Percentiles rank a stretch among this genome's conserved stretches.
These are phyloP conservation scores for Carcharodon carcharias DNA, from an alignment of 2,797 vertebrate genomes.

Conservation along the genomic window DNA sequence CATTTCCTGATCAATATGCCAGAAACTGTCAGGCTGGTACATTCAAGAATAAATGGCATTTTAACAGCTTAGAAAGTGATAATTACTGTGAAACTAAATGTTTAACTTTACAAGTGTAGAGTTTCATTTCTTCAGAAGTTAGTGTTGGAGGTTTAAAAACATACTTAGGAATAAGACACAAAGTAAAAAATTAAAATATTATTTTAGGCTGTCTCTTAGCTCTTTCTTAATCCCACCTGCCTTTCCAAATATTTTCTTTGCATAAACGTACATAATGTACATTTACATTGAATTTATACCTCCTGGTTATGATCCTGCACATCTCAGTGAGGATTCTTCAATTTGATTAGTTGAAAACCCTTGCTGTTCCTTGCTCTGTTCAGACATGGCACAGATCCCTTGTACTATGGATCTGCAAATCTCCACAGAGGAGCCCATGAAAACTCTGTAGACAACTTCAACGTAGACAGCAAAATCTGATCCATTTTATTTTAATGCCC, in stretches of 20 bases:
- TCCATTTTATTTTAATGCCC: neutral
- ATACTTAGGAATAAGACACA: neutral
- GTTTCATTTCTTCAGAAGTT: neutral
- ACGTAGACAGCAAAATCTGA: neutral
- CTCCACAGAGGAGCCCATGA: neutral
- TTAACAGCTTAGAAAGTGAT: neutral
- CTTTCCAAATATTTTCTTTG: neutral
- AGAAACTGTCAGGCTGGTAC: neutral
- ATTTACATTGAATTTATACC: neutral
- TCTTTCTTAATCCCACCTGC: neutral
- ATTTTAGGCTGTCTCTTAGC: neutral
- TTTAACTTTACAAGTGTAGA: neutral
- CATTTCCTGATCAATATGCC: neutral
- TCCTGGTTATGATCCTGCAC: neutral
- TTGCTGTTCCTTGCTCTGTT: neutral
- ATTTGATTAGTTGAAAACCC: neutral
- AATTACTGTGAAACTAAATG: neutral
- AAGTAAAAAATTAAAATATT: neutral
- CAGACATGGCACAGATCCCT: neutral
- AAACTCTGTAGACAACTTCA: neutral
- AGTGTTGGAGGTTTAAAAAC: neutral
- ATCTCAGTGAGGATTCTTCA: neutral
- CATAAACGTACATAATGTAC: no score
- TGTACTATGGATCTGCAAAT: neutral
- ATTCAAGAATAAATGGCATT: neutral